Evolutionary conservation across 2,888 invertebrate species (phyloP).

Genomic region (Caradrina clavipalpis): DNA sequence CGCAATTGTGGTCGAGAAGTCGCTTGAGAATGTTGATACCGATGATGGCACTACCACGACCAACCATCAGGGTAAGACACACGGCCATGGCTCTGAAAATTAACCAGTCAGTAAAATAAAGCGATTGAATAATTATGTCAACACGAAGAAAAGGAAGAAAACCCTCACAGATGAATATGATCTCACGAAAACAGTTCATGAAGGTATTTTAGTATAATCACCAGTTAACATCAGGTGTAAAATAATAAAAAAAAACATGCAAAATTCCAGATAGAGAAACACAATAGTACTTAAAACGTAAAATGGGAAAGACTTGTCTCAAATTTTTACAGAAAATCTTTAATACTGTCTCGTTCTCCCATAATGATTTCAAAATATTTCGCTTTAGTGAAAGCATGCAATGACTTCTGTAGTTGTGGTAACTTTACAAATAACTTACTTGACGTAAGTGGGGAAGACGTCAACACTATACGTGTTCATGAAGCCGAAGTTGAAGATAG

Average conservation of each 20-base stretch:
- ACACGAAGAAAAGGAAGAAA: background rate
- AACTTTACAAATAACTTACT: conserved; percentile 70
- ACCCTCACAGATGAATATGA: background rate
- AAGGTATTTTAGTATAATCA: too few relatives aligned
- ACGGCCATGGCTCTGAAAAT: conserved; percentile 91
- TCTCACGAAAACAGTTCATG: too few relatives aligned
- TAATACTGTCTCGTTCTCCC: too few relatives aligned
- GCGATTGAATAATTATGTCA: background rate
- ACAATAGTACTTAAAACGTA: too few relatives aligned
- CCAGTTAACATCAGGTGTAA: too few relatives aligned
- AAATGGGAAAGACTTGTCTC: too few relatives aligned
- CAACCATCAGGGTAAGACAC: conserved; percentile 91
- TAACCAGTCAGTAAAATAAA: background rate
- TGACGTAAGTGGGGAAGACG: conserved; percentile 86
- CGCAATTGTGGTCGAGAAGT: conserved; percentile 91
- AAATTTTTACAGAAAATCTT: too few relatives aligned
- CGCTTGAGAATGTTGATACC: conserved; percentile 92
- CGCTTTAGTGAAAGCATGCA: too few relatives aligned
- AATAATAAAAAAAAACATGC: too few relatives aligned
- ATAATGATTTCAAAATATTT: background rate
- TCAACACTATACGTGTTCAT: conserved; percentile 82
- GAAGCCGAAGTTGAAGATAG: conserved; percentile 81
- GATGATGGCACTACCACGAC: conserved; percentile 91
- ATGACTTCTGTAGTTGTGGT: too few relatives aligned
- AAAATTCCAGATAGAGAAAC: background rate